Percentiles rank a stretch among this genome's conserved stretches.
phyloP scores from a whole-genome alignment of 2,113 vertebrate species.

The Chloropsis hardwickii region DNA sequence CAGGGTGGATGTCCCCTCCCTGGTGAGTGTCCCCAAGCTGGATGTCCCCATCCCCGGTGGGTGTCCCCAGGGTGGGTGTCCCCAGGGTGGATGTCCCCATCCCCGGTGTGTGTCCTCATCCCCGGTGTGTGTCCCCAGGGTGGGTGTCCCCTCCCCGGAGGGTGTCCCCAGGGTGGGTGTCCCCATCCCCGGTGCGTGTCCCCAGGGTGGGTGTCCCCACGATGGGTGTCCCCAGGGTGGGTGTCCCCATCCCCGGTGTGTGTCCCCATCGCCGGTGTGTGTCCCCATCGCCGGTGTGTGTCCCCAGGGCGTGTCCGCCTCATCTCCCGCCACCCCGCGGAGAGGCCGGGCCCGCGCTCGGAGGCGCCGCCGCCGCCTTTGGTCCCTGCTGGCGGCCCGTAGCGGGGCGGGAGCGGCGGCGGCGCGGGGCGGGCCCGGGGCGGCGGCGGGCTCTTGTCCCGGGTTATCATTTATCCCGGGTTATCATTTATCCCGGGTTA shows the following conservation, averaged over 20 bases:
- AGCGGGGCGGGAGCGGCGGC: not conserved
- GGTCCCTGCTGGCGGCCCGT: not conserved
- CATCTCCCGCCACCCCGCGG: not conserved
- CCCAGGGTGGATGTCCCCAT: rapidly evolving
- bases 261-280: no score
- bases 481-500: no score
- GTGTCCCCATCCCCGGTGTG: not conserved
- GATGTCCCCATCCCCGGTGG: not conserved
- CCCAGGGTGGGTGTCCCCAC: no score
- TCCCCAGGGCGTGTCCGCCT: not conserved
- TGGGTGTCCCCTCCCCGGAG: no score
- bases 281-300: not conserved
- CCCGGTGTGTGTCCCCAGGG: not conserved
- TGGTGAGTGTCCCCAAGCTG: no score
- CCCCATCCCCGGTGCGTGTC: no score
- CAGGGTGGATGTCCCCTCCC: not conserved
- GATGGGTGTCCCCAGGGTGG: not conserved
- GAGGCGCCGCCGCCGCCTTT: not conserved
- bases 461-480: no score
- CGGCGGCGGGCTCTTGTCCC: not conserved
- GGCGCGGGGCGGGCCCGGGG: not conserved
- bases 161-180: not conserved
- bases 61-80: not conserved
- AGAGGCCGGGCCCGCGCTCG: not conserved
- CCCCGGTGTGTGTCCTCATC: not conserved